Percentiles rank a stretch among this genome's conserved stretches.
phyloP scores from a whole-genome alignment of 2,113 vertebrate genomes.

The Pseudorectes ferrugineus region DNA sequence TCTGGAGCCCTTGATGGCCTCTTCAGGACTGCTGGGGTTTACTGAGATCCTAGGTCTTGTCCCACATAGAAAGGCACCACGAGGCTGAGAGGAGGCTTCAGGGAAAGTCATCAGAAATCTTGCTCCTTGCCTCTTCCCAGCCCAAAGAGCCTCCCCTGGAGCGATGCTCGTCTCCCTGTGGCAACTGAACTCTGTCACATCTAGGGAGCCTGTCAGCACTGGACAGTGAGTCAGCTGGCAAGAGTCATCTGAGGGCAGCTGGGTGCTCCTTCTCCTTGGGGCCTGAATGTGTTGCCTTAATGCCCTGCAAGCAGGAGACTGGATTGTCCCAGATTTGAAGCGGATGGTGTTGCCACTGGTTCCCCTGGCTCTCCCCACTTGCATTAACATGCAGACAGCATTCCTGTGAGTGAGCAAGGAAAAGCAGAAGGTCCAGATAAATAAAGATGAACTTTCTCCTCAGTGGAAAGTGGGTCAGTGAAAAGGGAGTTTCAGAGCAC shows the following conservation, averaged over 20 bases:
- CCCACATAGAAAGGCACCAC: background rate
- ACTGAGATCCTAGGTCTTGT: background rate
- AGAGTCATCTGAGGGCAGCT: background rate
- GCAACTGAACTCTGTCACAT: background rate
- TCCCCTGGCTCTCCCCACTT: background rate
- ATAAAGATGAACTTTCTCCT: constrained; percentile 41
- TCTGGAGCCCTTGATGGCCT: background rate
- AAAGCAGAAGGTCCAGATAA: constrained; percentile 43
- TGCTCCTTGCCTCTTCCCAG: background rate
- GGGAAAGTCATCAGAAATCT: background rate
- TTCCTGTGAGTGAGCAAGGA: background rate
- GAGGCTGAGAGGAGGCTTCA: background rate
- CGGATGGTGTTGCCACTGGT: background rate
- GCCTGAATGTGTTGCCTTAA: background rate
- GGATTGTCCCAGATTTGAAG: constrained; percentile 7
- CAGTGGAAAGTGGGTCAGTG: constrained; percentile 21
- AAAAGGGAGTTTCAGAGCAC: background rate
- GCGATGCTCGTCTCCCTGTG: background rate
- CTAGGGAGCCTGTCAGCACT: background rate
- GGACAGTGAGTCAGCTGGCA: background rate
- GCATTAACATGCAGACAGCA: background rate
- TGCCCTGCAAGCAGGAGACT: background rate
- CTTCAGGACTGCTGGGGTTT: background rate
- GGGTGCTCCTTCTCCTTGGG: constrained; percentile 1
- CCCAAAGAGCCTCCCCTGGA: background rate